Percentiles rank a stretch among this genome's conserved stretches.
These are phyloP conservation scores for Oreocharis arfaki DNA, from an alignment of 2,113 vertebrate genomes.

Conservation along the genomic window DNA sequence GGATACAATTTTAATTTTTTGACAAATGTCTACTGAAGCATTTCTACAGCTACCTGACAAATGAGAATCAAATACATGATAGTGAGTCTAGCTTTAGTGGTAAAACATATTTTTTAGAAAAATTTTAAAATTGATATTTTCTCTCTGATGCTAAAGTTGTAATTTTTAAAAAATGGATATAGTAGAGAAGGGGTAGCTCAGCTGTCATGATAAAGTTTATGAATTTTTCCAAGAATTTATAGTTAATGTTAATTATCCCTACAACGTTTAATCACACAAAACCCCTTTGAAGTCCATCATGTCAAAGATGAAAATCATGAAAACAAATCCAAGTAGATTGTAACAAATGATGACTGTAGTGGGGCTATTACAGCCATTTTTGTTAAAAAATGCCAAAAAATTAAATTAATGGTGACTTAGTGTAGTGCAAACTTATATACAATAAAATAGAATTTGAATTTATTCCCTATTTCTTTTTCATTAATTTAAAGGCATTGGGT, in stretches of 20 bases:
- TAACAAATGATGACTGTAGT: neutral
- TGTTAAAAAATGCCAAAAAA: neutral
- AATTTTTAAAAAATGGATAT: neutral
- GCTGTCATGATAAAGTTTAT: neutral
- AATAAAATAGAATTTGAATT: neutral
- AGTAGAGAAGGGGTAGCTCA: neutral
- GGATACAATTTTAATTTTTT: neutral
- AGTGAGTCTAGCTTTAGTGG: neutral
- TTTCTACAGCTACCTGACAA: neutral
- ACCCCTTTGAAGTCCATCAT: neutral
- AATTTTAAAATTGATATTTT: neutral
- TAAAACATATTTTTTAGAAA: neutral
- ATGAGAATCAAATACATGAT: neutral
- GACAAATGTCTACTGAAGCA: neutral
- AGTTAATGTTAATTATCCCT: neutral
- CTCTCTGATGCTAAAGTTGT: neutral
- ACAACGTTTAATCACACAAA: neutral
- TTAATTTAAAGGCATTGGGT: neutral
- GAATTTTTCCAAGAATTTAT: neutral
- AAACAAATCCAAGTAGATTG: neutral
- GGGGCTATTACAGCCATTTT: neutral
- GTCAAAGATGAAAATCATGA: neutral
- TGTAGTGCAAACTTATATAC: neutral
- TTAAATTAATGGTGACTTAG: neutral
- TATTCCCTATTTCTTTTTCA: neutral